Evolutionary conservation across 1,140 invertebrate genomes (phyloP).

Genomic region (Mylabris phalerata): DNA sequence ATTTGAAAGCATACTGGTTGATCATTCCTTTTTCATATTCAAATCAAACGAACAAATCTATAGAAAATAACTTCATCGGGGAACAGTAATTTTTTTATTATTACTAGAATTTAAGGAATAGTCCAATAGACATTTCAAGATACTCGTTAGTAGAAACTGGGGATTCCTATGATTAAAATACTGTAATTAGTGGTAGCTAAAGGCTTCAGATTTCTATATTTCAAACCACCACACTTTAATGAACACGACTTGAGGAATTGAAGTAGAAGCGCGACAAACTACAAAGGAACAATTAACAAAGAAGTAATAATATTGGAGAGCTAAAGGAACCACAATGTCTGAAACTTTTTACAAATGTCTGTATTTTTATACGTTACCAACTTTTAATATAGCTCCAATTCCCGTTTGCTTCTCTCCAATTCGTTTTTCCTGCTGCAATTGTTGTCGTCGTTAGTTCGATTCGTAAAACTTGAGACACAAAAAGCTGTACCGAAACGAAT

Average conservation of each 20-base stretch:
- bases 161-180: conserved; percentile 28
- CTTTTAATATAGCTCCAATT: conserved; percentile 9
- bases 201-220: conserved; percentile 23
- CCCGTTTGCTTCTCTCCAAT: not conserved
- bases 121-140: not conserved
- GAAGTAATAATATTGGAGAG: conserved; percentile 27
- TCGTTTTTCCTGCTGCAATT: not conserved
- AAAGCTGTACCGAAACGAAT: too few relatives aligned
- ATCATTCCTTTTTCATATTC: conserved; percentile 17
- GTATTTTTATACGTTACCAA: conserved; percentile 19
- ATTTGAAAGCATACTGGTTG: conserved; percentile 17
- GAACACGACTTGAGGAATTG: conserved; percentile 31
- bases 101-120: too few relatives aligned
- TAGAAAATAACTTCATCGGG: too few relatives aligned
- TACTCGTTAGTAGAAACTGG: conserved; percentile 1
- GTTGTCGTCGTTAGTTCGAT: too few relatives aligned
- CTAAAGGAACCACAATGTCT: conserved; percentile 27
- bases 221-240: conserved; percentile 29
- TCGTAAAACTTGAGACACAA: too few relatives aligned
- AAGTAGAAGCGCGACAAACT: conserved; percentile 27
- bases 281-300: conserved; percentile 38
- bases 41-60: not conserved
- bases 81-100: too few relatives aligned
- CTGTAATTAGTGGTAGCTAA: conserved; percentile 31
- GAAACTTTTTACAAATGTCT: conserved; percentile 21